Evolutionary conservation across 2,113 vertebrate species (phyloP), one percentile per base, ranked within the genome.

Genomic region (Cynocephalus volans): DNA sequence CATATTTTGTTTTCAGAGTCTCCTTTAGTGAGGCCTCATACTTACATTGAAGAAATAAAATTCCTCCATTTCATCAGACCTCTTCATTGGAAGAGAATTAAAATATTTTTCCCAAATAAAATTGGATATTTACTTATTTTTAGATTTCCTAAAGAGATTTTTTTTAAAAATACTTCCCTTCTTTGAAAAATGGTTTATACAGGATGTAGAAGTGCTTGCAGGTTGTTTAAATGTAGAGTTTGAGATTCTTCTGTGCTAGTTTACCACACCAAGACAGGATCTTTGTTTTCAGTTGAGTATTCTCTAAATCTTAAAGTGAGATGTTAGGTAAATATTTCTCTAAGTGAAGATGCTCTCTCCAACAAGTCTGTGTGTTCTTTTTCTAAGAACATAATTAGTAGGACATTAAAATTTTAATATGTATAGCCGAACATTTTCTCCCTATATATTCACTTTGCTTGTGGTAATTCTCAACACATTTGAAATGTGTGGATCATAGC

Each of bases 81-180:
- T 86, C 48, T 85, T 95, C 41, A 85, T 69, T 67, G 9, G 17
- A 48, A 96, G 21, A 92, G 41, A 96, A 93, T n/a, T 54, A 9
- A 73, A 18, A 72, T 41, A 77, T 72, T 83, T 80, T 67, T 69
- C 31, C 4, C 48, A 84, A 92, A 72, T n/a, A 26, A 96, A 95
- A 72, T 23, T n/a, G 3, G 15, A 17, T 8, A 0, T 81, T 77
- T 92, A 91, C 88, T 95, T 36, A 87, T 87, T 72, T 90, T 85
- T 88, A 93, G 12, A 69, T 93, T 41, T 79, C 31, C 14, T n/a
- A 58, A 60, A 90, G n/a, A 96, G 9, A 93, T 88, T 41, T 41
- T 41, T 41, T 41, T 26, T 31, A 26, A 72, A 45, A 76, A 88
- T 81, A 54, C 7, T 48, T 88, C 6, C 36, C 60, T 65, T 88